These are phyloP conservation scores for Gasteruption jaculator DNA, from an alignment of 2,888 invertebrate genomes.

Conservation along the genomic window DNA sequence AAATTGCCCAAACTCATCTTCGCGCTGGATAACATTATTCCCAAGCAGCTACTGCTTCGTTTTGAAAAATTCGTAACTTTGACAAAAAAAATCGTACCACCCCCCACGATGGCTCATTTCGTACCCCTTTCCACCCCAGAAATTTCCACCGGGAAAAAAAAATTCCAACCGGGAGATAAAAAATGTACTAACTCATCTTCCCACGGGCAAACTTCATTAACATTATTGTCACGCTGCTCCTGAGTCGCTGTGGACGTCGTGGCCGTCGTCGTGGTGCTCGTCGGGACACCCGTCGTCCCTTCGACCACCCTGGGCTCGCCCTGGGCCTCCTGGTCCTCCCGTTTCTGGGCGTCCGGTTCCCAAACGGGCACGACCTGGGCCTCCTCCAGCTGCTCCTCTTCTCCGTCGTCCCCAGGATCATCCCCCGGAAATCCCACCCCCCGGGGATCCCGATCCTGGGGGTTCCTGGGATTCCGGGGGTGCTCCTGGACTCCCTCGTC, in stretches of 20 bases:
- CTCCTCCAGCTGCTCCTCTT: constrained; percentile 63
- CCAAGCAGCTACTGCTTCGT: constrained; percentile 46
- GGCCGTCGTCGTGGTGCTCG: constrained; percentile 13
- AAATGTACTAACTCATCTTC: constrained; percentile 92
- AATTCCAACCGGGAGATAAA: too few relatives aligned
- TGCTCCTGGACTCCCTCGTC: constrained; percentile 15
- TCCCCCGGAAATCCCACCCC: too few relatives aligned
- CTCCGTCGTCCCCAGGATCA: constrained; percentile 17
- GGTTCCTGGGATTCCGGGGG: too few relatives aligned
- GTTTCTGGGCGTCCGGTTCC: constrained; percentile 47
- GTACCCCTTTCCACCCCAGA: too few relatives aligned
- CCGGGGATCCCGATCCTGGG: too few relatives aligned
- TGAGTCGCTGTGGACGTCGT: constrained; percentile 29
- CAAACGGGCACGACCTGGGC: constrained; percentile 43
- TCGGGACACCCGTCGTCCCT: not conserved
- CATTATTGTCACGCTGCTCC: constrained; percentile 55
- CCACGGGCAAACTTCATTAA: constrained; percentile 89
- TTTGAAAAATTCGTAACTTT: too few relatives aligned
- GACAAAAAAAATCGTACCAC: too few relatives aligned
- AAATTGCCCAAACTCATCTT: constrained; percentile 91
- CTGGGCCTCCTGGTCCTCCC: constrained; percentile 29
- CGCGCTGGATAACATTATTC: constrained; percentile 80
- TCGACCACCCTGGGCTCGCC: constrained; percentile 15
- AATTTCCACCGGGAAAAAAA: too few relatives aligned
- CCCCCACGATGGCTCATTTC: too few relatives aligned